Conservation (phyloP, 1,140 invertebrate genomes). For the Scaptomyza montana region DNA sequence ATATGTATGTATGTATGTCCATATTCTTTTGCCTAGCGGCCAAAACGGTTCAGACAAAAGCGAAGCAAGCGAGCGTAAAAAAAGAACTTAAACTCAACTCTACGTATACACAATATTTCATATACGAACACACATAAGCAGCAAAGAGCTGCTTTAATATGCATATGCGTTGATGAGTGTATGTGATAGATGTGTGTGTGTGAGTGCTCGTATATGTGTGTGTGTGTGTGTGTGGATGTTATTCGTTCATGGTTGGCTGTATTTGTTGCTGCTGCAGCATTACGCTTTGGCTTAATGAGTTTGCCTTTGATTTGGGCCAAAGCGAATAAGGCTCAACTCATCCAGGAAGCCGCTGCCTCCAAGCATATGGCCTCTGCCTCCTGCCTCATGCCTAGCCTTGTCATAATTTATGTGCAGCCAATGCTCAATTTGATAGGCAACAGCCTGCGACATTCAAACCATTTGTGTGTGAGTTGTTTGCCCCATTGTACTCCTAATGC, state of each 20-base stretch:
- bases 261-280: constrained; percentile 50
- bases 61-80: constrained; percentile 21
- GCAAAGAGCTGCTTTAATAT: constrained; percentile 70
- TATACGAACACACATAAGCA: constrained; percentile 43
- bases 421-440: constrained; percentile 72
- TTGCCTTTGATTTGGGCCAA: constrained; percentile 76
- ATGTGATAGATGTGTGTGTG: not conserved
- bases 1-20: constrained; percentile 56
- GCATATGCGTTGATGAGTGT: constrained; percentile 59
- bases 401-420: constrained; percentile 76
- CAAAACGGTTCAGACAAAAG: constrained; percentile 59
- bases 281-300: constrained; percentile 66
- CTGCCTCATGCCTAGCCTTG: constrained; percentile 1
- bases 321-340: constrained; percentile 43
- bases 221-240: constrained; percentile 2
- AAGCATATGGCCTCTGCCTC: not conserved
- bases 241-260: constrained; percentile 24
- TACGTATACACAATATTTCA: constrained; percentile 60
- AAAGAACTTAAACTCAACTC: constrained; percentile 23
- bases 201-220: constrained; percentile 7
- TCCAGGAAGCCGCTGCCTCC: constrained; percentile 16
- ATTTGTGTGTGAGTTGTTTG: constrained; percentile 53
- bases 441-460: constrained; percentile 63
- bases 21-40: constrained; percentile 47
- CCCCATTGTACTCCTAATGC: constrained; percentile 31